Percentiles rank a stretch among this genome's conserved stretches.
phyloP scores from a whole-genome alignment of 2,113 vertebrate genomes.

The Vidua macroura region DNA sequence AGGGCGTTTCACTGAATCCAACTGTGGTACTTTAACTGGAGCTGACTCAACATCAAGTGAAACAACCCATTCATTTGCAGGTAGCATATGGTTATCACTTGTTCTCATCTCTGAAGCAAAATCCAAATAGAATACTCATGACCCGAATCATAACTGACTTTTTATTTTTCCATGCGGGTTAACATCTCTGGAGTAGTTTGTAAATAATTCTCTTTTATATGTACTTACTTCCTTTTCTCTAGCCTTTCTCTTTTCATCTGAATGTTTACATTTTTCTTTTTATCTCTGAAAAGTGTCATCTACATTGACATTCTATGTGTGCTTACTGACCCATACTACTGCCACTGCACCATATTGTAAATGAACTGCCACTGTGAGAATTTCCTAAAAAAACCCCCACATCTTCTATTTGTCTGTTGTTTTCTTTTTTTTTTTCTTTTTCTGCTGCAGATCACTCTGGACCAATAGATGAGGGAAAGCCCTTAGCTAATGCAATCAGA shows the following conservation, averaged over 20 bases:
- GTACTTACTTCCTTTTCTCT: not conserved
- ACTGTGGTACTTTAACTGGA: conserved; percentile 76
- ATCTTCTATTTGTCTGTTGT: not conserved
- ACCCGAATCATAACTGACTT: not conserved
- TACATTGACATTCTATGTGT: not conserved
- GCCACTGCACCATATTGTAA: not conserved
- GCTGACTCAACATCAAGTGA: conserved; percentile 79
- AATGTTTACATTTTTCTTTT: not conserved
- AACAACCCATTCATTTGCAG: conserved; percentile 85
- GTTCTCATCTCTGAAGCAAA: not conserved
- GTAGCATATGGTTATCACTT: conserved; percentile 66
- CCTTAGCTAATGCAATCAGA: conserved; percentile 81
- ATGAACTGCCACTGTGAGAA: not conserved
- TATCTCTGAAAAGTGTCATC: not conserved
- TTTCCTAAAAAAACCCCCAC: not conserved
- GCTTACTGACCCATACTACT: not conserved
- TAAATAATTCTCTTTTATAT: not conserved
- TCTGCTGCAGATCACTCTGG: conserved; percentile 85
- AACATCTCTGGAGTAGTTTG: not conserved
- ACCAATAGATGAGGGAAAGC: conserved; percentile 81
- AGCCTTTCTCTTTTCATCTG: not conserved
- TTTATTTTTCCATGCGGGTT: not conserved
- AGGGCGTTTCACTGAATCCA: conserved; percentile 80
- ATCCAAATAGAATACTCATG: not conserved
- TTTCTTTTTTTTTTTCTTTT: not conserved